Conservation (phyloP, 2,113 vertebrate genomes). For the Pelecanus crispus region DNA sequence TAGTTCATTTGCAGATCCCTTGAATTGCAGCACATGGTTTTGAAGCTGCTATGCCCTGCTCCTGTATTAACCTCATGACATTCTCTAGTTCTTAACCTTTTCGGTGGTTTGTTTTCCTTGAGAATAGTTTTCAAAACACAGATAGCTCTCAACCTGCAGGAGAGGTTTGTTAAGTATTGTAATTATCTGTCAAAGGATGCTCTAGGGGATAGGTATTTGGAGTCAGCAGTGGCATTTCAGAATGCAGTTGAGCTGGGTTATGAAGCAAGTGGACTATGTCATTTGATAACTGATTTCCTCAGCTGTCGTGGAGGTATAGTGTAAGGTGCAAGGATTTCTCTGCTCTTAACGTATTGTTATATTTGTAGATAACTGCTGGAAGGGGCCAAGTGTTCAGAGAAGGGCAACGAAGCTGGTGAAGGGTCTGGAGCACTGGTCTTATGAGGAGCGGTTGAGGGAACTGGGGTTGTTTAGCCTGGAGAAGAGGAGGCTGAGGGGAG, state of each 20-base stretch:
- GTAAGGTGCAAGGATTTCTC: neutral
- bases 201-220: fast-evolving
- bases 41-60: neutral
- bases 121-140: neutral
- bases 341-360: neutral
- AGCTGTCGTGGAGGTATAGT: neutral
- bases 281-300: neutral
- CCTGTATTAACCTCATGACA: neutral
- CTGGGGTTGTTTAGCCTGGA: too few relatives aligned
- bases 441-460: too few relatives aligned
- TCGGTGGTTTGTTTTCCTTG: neutral
- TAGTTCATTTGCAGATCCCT: neutral
- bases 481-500: too few relatives aligned
- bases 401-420: too few relatives aligned
- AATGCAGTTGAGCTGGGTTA: neutral
- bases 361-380: neutral
- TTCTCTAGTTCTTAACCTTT: neutral
- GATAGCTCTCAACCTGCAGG: neutral
- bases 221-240: neutral
- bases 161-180: neutral
- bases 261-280: neutral
- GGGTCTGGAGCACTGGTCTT: too few relatives aligned
- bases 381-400: too few relatives aligned
- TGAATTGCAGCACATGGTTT: neutral
- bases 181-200: neutral